Base-by-base conservation (phyloP, 2,797 vertebrate genomes). In the Sylvilagus floridanus region DNA sequence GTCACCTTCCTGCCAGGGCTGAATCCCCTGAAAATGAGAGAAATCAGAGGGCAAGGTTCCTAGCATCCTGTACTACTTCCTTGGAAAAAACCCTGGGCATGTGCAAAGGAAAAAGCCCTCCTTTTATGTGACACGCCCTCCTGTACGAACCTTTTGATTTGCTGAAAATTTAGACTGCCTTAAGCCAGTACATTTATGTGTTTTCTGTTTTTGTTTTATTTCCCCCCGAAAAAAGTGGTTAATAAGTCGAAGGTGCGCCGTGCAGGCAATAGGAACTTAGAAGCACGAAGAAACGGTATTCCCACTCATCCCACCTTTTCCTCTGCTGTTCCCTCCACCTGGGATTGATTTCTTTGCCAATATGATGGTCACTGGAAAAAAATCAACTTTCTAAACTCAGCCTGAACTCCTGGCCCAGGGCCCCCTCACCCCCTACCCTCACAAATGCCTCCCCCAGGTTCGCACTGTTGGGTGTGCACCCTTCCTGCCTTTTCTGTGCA, bases 241-340 rank as follows among this genome's bases (percentile, higher is more conserved):
- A 96, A 96, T 92, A 91, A 97, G 86, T 92, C 96, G 95, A 97
- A 97, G 95, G 90, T 94, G 79, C 88, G 52, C 79, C 96, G 85
- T 76, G 5, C 54, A 95, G 97, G 71, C 92, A 75, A 72, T 94
- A 93, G 95, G 92, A 97, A 93, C 17, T 95, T 97, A 97, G 96
- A 94, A 84, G 71, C 95, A 47, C 96, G 95, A 90, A 97, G 76
- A 96, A 26, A 97, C 96, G 97, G 97, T 97, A 97, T 94, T 96
- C 88, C 83, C 54, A 57, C 54, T 47, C 85, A 92, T 62, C 35
- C 84, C 52, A 12, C 69, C 54, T 52, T 78, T 82, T 73, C 63
- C 60, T 88, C 0, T 65, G 89, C 83, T 84, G 62, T 95, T n/a
- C 72, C 37, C 60, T 95, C 95, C 90, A 10, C 76, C 87, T 88